A percentile compares a stretch with the other conserved stretches of the same genome.
Evolutionary conservation across 2,113 vertebrate genomes (phyloP).

Genomic region (Lonchura striata): DNA sequence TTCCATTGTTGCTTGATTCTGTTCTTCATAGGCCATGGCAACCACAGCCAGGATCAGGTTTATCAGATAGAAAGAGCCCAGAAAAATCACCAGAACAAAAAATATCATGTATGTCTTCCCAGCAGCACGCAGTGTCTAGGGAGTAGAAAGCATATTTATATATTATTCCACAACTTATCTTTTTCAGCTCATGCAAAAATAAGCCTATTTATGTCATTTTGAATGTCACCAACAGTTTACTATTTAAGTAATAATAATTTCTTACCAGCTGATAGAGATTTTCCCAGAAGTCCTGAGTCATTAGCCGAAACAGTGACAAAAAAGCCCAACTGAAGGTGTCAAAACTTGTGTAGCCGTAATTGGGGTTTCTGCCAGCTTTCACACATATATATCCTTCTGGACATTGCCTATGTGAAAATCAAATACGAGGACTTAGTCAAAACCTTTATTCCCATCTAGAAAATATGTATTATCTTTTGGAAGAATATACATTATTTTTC

Average conservation of each 20-base stretch:
- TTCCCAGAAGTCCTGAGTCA: conserved; percentile 98
- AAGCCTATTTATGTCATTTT: neutral
- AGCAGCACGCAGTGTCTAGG: conserved; percentile 88
- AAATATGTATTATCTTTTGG: neutral
- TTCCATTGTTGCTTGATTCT: conserved; percentile 88
- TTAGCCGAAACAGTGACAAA: conserved; percentile 91
- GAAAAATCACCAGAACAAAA: conserved; percentile 94
- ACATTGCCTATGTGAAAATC: conserved; percentile 78
- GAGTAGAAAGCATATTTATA: neutral
- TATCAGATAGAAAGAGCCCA: conserved; percentile 93
- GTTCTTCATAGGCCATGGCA: conserved; percentile 95
- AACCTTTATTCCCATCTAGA: neutral
- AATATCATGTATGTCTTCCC: conserved; percentile 98
- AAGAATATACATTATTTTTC: neutral
- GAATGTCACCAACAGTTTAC: neutral
- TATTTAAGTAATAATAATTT: neutral
- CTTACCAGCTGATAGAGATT: conserved; percentile 93
- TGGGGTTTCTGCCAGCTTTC: conserved; percentile 86
- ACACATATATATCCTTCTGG: conserved; percentile 86
- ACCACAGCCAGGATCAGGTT: conserved; percentile 96
- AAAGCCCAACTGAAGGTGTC: conserved; percentile 97
- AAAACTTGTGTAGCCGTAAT: conserved; percentile 94
- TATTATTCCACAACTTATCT: neutral
- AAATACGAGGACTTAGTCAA: neutral
- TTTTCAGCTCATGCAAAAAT: neutral